Conservation (phyloP, 92 coral and sea anemone species). For the Pocillopora grandis region DNA sequence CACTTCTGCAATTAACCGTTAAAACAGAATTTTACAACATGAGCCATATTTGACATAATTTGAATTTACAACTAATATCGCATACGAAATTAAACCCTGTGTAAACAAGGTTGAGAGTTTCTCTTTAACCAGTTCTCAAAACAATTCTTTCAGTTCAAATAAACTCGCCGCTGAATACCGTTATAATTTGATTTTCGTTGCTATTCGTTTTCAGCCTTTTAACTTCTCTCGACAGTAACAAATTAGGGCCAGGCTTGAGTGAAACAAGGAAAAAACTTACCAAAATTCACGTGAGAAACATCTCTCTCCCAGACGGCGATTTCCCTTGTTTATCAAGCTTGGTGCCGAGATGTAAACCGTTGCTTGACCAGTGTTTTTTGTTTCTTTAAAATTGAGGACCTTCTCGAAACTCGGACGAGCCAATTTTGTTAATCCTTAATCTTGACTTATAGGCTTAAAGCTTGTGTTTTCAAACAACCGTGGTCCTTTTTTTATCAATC, state of each 20-base stretch:
- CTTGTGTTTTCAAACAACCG: neutral
- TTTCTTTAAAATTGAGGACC: conserved; percentile 1
- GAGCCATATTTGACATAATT: neutral
- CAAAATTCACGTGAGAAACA: neutral
- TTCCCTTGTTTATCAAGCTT: neutral
- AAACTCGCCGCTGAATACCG: neutral
- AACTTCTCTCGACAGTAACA: neutral
- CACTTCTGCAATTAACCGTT: neutral
- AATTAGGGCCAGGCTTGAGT: neutral
- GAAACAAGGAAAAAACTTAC: conserved; percentile 4
- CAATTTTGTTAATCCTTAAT: neutral
- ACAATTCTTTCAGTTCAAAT: neutral
- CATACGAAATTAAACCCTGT: neutral
- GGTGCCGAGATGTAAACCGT: neutral
- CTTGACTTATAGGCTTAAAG: neutral
- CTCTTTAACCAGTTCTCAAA: neutral
- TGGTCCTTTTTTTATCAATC: neutral
- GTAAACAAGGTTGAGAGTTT: neutral
- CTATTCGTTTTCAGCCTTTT: neutral
- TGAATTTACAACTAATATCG: neutral
- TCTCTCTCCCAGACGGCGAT: neutral
- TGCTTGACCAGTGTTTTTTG: neutral
- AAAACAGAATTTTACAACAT: neutral
- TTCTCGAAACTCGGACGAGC: neutral
- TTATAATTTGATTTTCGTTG: neutral